phyloP scores from a whole-genome alignment of 1,140 invertebrate species.

The Trichogramma pretiosum region DNA sequence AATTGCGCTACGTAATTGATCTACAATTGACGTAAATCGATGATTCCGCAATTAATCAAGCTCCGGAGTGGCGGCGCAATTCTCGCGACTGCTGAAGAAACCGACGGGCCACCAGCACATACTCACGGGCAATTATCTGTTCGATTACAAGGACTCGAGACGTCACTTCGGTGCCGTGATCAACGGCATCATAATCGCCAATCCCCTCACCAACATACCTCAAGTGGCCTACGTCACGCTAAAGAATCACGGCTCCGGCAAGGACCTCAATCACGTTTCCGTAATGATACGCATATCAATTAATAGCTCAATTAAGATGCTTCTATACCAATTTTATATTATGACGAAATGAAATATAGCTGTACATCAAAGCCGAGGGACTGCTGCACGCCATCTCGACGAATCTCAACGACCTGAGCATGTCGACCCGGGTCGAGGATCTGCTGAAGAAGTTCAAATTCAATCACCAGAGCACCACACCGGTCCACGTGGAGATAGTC shows the following conservation, averaged over 20 bases:
- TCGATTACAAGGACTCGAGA: slow-evolving; percentile 53
- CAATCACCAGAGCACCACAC: slow-evolving; percentile 37
- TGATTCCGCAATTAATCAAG: too few relatives aligned
- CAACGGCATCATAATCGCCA: slow-evolving; percentile 52
- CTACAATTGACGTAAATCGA: too few relatives aligned
- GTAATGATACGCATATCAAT: slow-evolving; percentile 33
- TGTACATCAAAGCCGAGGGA: slow-evolving; percentile 52
- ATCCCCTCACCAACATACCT: slow-evolving; percentile 52
- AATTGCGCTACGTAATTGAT: too few relatives aligned
- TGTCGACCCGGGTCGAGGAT: slow-evolving; percentile 40
- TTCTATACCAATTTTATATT: slow-evolving; percentile 2
- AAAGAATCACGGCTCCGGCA: slow-evolving; percentile 51
- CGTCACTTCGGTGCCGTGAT: slow-evolving; percentile 53
- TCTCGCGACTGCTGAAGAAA: slow-evolving; percentile 47
- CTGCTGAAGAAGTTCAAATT: slow-evolving; percentile 46
- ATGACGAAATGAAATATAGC: too few relatives aligned
- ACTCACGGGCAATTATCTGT: slow-evolving; percentile 56
- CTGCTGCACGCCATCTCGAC: slow-evolving; percentile 35
- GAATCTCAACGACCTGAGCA: slow-evolving; percentile 33
- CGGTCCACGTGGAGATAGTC: slow-evolving; percentile 51
- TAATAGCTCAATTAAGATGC: not conserved
- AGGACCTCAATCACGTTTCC: slow-evolving; percentile 47
- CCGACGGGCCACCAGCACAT: slow-evolving; percentile 43
- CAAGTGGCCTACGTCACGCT: slow-evolving; percentile 51
- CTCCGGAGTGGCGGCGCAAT: slow-evolving; percentile 50